Conservation (phyloP, 2,797 vertebrate genomes). For the Pseudopleuronectes americanus region DNA sequence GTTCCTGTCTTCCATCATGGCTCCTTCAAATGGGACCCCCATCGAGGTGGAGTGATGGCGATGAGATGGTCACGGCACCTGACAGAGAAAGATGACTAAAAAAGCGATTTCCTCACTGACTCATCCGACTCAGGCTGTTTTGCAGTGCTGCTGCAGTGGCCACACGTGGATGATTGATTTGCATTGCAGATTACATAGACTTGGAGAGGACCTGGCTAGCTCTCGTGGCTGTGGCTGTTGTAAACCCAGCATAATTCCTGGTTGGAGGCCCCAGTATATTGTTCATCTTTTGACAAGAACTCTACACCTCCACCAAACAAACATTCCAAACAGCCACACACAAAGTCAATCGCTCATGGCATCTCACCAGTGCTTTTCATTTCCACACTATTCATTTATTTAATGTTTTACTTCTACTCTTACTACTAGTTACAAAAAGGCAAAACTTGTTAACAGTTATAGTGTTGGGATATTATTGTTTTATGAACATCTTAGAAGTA, state of each 20-base stretch:
- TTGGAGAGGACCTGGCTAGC: conserved; percentile 68
- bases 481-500: too few relatives aligned
- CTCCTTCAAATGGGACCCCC: conserved; percentile 55
- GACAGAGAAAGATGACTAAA: conserved; percentile 78
- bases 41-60: conserved; percentile 64
- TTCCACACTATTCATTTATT: conserved; percentile 1
- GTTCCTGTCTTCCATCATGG: conserved; percentile 44
- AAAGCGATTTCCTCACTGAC: conserved; percentile 62
- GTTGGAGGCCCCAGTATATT: conserved; percentile 57
- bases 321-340: conserved; percentile 40
- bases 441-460: too few relatives aligned
- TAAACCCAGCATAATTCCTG: conserved; percentile 69
- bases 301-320: conserved; percentile 58
- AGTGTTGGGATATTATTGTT: too few relatives aligned
- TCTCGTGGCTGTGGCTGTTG: conserved; percentile 68
- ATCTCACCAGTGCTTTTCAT: conserved; percentile 16
- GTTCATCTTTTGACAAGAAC: conserved; percentile 53
- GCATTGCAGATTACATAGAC: conserved; percentile 75
- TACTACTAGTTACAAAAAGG: too few relatives aligned
- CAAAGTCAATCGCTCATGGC: conserved; percentile 41
- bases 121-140: conserved; percentile 50
- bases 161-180: conserved; percentile 71
- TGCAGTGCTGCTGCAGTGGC: conserved; percentile 49
- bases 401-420: not conserved
- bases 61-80: conserved; percentile 68